Evolutionary conservation across 2,113 vertebrate genomes (phyloP).

Genomic region (Apteryx mantelli): DNA sequence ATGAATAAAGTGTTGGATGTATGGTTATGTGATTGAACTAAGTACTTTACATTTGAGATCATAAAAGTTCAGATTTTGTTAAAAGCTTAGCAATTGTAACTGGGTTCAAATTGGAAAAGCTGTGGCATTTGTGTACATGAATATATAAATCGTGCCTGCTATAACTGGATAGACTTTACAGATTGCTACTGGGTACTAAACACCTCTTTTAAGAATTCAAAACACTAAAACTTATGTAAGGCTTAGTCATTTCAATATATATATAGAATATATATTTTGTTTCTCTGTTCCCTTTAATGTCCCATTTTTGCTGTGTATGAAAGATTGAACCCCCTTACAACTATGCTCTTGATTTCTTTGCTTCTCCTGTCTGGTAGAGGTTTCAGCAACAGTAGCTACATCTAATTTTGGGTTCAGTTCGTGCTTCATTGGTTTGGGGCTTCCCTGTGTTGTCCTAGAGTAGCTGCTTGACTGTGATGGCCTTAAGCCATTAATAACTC

Average conservation of each 20-base stretch:
- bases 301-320: background rate
- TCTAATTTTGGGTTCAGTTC: background rate
- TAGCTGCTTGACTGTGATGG: slow-evolving; percentile 37
- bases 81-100: background rate
- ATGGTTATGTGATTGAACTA: background rate
- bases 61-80: background rate
- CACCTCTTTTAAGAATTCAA: background rate
- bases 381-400: background rate
- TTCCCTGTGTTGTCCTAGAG: slow-evolving; percentile 52
- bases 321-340: background rate
- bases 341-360: background rate
- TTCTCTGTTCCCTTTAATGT: background rate
- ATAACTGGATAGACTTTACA: background rate
- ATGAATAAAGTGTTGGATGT: background rate
- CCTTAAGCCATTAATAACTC: slow-evolving; percentile 47
- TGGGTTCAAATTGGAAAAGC: background rate
- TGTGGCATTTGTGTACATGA: background rate
- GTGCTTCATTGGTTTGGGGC: slow-evolving; percentile 7
- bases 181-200: background rate
- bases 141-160: background rate
- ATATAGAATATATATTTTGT: background rate
- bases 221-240: background rate
- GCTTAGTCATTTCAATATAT: background rate
- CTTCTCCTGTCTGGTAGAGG: background rate
- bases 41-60: background rate